phyloP scores from a whole-genome alignment of 2,888 invertebrate species.

The Drosophila birchii region DNA sequence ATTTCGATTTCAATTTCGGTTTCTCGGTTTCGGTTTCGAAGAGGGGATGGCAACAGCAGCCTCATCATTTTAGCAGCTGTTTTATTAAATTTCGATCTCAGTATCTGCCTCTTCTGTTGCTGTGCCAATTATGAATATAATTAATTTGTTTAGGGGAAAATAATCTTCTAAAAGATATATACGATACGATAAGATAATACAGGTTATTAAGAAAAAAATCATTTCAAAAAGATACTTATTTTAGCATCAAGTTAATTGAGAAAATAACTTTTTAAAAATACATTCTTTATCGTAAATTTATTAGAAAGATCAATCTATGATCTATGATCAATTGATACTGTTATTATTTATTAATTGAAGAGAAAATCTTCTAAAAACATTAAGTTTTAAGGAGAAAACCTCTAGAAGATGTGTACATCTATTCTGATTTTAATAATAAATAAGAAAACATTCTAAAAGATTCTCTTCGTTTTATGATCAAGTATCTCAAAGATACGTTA shows the following conservation, averaged over 20 bases:
- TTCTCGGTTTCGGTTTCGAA: background rate
- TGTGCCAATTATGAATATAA: slow-evolving; percentile 23
- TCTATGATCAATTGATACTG: no score
- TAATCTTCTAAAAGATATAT: background rate
- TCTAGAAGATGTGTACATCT: no score
- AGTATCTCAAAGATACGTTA: background rate
- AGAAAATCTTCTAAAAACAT: background rate
- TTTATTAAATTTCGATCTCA: slow-evolving; percentile 1
- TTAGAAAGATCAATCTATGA: no score
- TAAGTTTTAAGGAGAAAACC: no score
- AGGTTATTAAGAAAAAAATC: background rate
- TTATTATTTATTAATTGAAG: no score
- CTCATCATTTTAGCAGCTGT: background rate
- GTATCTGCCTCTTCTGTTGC: slow-evolving; percentile 13
- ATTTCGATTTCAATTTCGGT: background rate
- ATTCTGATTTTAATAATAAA: no score
- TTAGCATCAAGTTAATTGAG: background rate
- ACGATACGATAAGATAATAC: no score
- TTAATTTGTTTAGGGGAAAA: background rate
- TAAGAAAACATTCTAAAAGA: no score
- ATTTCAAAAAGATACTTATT: background rate
- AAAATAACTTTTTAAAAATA: background rate
- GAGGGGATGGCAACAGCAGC: slow-evolving; percentile 12
- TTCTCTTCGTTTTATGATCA: no score
- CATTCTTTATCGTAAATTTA: no score